phyloP scores from a whole-genome alignment of 2,113 vertebrate genomes.

The Cochlearius cochlearius region DNA sequence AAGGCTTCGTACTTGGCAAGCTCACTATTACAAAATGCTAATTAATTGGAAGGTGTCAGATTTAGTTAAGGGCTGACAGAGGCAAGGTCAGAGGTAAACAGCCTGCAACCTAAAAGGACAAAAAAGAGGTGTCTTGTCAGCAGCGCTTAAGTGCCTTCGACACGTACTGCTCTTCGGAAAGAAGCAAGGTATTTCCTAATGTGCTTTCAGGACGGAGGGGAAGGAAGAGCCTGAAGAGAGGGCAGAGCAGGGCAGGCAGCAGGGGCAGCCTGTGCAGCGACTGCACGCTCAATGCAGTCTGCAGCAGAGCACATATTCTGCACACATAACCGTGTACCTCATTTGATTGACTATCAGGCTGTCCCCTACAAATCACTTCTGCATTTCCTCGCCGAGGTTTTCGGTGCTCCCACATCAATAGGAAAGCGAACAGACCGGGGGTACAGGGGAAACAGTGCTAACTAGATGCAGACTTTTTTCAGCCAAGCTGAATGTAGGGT shows the following conservation, averaged over 20 bases:
- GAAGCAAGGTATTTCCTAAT: neutral
- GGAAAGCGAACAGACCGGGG: neutral
- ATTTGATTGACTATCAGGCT: neutral
- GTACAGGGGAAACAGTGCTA: neutral
- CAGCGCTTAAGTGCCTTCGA: neutral
- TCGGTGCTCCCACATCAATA: neutral
- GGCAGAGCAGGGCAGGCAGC: constrained; percentile 26
- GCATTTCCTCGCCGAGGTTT: neutral
- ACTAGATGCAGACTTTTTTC: neutral
- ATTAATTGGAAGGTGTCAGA: constrained; percentile 34
- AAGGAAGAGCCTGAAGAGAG: neutral
- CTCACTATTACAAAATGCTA: neutral
- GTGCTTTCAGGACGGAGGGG: neutral
- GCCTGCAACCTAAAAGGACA: neutral
- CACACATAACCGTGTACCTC: neutral
- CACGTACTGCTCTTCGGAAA: neutral
- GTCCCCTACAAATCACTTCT: neutral
- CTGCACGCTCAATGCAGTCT: neutral
- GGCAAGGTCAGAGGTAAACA: constrained; percentile 12
- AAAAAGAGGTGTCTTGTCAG: neutral
- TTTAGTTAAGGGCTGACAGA: neutral
- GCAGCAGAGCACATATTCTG: neutral
- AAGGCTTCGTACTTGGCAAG: constrained; percentile 18
- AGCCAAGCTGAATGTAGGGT: neutral
- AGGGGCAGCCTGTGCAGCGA: constrained; percentile 27